phyloP scores from a whole-genome alignment of 2,797 vertebrate species.

The Chloroceryle amazona region DNA sequence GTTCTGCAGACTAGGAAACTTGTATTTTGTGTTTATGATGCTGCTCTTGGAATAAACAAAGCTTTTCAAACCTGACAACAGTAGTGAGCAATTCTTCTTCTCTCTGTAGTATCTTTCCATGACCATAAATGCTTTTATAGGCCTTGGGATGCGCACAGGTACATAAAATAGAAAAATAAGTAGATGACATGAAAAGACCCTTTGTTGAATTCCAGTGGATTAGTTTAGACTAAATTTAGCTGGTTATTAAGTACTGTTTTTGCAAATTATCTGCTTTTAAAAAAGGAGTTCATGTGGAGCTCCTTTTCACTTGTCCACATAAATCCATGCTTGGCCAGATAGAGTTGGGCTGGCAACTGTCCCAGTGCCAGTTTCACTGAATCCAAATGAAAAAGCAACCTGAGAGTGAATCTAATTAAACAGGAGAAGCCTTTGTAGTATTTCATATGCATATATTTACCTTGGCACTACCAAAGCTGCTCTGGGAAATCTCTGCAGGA shows the following conservation, averaged over 20 bases:
- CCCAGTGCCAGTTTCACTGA: neutral
- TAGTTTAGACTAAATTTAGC: neutral
- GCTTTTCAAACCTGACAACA: neutral
- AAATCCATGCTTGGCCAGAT: neutral
- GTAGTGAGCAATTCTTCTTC: neutral
- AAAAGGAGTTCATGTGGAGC: neutral
- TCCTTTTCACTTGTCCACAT: neutral
- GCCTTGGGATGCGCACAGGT: neutral
- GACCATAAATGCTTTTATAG: neutral
- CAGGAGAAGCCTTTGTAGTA: neutral
- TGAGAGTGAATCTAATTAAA: constrained; percentile 5
- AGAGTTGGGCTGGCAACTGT: neutral
- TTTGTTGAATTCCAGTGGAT: neutral
- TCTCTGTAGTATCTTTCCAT: neutral
- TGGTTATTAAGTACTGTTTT: neutral
- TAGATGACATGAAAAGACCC: neutral
- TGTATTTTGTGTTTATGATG: neutral
- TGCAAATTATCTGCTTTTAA: neutral
- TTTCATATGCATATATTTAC: neutral
- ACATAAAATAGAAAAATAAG: constrained; percentile 1
- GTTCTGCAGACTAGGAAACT: neutral
- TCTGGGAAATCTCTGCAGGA: neutral
- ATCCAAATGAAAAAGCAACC: neutral
- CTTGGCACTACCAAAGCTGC: neutral
- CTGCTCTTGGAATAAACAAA: neutral